Base-by-base conservation (phyloP, 1,140 invertebrate genomes). In the Latrodectus geometricus region DNA sequence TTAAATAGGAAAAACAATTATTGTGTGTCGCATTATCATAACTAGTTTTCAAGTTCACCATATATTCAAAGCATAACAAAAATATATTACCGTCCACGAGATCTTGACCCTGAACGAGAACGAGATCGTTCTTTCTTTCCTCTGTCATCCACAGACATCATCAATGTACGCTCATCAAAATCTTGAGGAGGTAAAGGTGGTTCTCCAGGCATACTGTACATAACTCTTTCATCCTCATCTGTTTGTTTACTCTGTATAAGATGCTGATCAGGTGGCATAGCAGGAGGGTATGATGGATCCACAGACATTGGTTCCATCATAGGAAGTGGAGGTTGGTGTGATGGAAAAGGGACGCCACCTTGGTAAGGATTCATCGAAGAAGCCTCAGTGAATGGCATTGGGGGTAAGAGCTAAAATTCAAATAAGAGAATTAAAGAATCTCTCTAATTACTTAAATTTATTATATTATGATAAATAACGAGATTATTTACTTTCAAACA, bases 71-170 rank as follows among this genome's bases (percentile, higher is more conserved):
- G 2, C 1, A 35, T 35, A 3, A 35, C 35, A 35, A 35, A 35
- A 35, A 3, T 35, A 35, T 69, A 61, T 52, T 81, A 88, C 21
- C 84, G 70, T 70, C 87, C 82, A 20, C 88, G 81, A 4, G 86
- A 88, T 5, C 89, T 35, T n/a, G 88, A 88, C 9, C 78, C 54
- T 20, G 88, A 88, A 8, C 88, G 84, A 49, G 89, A 89, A 12
- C 88, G 68, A 0, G 87, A 88, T 52, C 76, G 68, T 35, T 70
- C 80, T 54, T 76, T 75, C 20, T 69, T 72, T 4, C 21, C 73
- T 68, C 72, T 72, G 5, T 86, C 84, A 12, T 87, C 85, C 8
- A 61, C n/a, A 23, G 85, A 52, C 12, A 68, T 20, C 56, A 74
- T 23, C 9, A 78, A 3, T 48, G 14, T 20, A 0, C 81, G 15